A percentile compares a stretch with the other conserved stretches of the same genome.
These are phyloP conservation scores for Tetramorium alpestre DNA, from an alignment of 1,140 invertebrate genomes.

Conservation along the genomic window DNA sequence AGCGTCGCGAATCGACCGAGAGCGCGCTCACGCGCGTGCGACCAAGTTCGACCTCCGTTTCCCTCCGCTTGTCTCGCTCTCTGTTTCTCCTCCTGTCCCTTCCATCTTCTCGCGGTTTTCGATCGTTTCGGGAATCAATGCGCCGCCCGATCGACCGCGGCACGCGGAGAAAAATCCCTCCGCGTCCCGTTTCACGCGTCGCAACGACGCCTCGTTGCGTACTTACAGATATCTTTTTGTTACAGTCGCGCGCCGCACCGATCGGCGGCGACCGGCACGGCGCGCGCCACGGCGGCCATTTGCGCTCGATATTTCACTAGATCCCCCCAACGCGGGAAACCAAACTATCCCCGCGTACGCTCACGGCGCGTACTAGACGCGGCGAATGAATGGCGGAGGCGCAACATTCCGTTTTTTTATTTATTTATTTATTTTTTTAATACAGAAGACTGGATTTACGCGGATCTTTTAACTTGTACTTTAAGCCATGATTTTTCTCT, in stretches of 20 bases:
- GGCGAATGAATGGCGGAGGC: background rate
- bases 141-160: slow-evolving; percentile 53
- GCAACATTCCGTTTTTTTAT: background rate
- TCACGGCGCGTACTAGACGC: background rate
- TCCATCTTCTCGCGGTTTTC: slow-evolving; percentile 63
- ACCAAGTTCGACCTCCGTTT: background rate
- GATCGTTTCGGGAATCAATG: slow-evolving; percentile 51
- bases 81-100: background rate
- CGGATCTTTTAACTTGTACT: background rate
- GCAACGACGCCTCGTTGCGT: slow-evolving; percentile 16
- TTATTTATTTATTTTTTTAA: too few species aligned
- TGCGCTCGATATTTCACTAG: slow-evolving; percentile 76
- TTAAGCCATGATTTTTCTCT: background rate
- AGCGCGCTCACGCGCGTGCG: background rate
- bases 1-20: slow-evolving; percentile 54
- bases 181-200: slow-evolving; percentile 17
- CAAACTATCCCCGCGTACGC: slow-evolving; percentile 26
- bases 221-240: slow-evolving; percentile 75
- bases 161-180: slow-evolving; percentile 61
- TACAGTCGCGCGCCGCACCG: slow-evolving; percentile 24
- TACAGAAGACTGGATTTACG: background rate
- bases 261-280: slow-evolving; percentile 67
- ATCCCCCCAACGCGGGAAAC: slow-evolving; percentile 74
- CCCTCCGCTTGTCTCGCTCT: background rate
- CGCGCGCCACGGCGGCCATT: slow-evolving; percentile 73